These are phyloP conservation scores for Platysternon megacephalum DNA, from an alignment of 2,113 vertebrate genomes.

Conservation along the genomic window DNA sequence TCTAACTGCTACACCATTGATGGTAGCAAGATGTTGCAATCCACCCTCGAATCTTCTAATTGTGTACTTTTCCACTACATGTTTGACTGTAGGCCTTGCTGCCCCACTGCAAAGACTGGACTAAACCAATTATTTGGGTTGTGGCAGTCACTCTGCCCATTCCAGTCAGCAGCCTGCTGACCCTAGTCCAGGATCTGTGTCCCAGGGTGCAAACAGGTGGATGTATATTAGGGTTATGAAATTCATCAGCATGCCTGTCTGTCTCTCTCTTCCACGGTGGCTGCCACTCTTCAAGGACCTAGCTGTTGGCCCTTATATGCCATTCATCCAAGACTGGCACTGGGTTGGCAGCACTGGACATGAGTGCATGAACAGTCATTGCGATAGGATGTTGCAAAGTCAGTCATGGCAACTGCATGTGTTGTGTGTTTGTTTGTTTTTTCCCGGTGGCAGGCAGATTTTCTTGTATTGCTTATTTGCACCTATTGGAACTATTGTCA, in stretches of 20 bases:
- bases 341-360: neutral
- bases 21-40: neutral
- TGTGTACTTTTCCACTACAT: neutral
- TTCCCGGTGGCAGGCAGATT: neutral
- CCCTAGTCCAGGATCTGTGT: neutral
- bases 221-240: neutral
- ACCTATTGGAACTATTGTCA: too few species aligned
- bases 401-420: neutral
- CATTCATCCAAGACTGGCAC: neutral
- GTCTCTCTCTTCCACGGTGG: neutral
- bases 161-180: neutral
- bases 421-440: neutral
- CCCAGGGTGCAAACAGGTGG: neutral
- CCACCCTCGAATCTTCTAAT: too few species aligned
- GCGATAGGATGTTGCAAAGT: neutral
- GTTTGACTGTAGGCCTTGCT: neutral
- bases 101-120: neutral
- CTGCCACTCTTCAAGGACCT: neutral
- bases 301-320: neutral
- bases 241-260: neutral
- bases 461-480: too few species aligned
- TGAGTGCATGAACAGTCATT: neutral
- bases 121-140: neutral
- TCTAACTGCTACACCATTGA: neutral
- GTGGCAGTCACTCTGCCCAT: neutral